A percentile compares a stretch with the other conserved stretches of the same genome.
These are phyloP conservation scores for Leptinotarsa undecemlineata DNA, from an alignment of 1,140 invertebrate genomes.

Conservation along the genomic window DNA sequence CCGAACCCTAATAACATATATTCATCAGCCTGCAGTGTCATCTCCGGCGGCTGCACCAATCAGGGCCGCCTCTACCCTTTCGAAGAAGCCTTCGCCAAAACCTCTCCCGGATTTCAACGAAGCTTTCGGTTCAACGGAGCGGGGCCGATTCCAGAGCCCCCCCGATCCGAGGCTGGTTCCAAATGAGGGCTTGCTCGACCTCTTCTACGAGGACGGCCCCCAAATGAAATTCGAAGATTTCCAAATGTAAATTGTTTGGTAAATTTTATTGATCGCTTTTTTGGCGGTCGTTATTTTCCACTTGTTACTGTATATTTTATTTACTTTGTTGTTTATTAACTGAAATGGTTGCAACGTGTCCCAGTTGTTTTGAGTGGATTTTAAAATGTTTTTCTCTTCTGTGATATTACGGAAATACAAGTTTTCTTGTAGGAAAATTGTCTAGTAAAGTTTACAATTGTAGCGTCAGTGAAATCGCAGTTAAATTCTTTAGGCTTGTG, in stretches of 20 bases:
- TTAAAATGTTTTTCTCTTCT: too few species aligned
- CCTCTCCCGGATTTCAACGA: conserved; percentile 66
- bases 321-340: too few species aligned
- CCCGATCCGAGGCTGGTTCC: conserved; percentile 44
- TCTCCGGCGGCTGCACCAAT: neutral
- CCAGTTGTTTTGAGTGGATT: too few species aligned
- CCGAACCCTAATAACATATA: neutral
- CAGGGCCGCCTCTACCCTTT: neutral
- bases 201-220: conserved; percentile 43
- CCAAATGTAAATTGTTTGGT: conserved; percentile 35
- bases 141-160: conserved; percentile 59
- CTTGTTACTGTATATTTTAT: too few species aligned
- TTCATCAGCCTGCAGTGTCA: neutral
- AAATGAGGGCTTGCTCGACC: conserved; percentile 47
- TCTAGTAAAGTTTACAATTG: too few species aligned
- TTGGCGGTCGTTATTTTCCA: neutral
- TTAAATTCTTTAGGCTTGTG: too few species aligned
- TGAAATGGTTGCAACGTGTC: too few species aligned
- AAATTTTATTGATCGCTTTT: neutral
- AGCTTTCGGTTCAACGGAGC: conserved; percentile 66
- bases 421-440: too few species aligned
- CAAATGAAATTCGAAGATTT: conserved; percentile 49
- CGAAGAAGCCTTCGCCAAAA: conserved; percentile 40
- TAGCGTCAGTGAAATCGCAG: too few species aligned
- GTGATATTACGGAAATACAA: too few species aligned